Conservation (phyloP, 2,888 invertebrate genomes). For the Sisyra terminalis region DNA sequence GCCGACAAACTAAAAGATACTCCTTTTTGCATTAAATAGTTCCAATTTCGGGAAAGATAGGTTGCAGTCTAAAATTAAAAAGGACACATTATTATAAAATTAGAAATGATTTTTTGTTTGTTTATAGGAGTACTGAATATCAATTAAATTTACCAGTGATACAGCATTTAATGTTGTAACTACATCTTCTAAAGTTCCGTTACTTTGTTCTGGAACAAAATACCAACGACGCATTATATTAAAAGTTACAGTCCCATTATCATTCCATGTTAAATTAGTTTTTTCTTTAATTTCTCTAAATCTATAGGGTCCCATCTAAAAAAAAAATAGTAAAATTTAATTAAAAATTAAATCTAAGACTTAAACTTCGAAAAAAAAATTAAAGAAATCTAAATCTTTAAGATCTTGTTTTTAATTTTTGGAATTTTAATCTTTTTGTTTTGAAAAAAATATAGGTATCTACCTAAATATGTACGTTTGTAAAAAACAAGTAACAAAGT, state of each 20-base stretch:
- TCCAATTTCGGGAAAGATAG: slow-evolving; percentile 40
- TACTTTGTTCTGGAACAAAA: slow-evolving; percentile 47
- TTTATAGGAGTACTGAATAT: too few relatives aligned
- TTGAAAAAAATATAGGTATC: too few relatives aligned
- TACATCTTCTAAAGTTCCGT: slow-evolving; percentile 49
- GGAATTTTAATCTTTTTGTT: too few relatives aligned
- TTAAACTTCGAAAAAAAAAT: not conserved
- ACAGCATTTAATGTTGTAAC: slow-evolving; percentile 62
- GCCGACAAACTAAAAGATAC: slow-evolving; percentile 40
- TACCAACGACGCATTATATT: slow-evolving; percentile 47
- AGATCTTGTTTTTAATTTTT: too few relatives aligned
- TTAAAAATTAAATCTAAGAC: not conserved
- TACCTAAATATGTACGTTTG: too few relatives aligned
- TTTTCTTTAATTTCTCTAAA: slow-evolving; percentile 53
- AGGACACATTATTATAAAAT: too few relatives aligned
- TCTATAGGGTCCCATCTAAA: slow-evolving; percentile 41
- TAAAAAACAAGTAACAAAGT: too few relatives aligned
- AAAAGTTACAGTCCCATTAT: slow-evolving; percentile 58
- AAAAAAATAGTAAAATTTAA: not conserved
- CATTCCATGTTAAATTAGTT: slow-evolving; percentile 55
- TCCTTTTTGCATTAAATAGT: slow-evolving; percentile 34
- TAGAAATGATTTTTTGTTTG: too few relatives aligned
- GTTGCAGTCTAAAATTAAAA: slow-evolving; percentile 40
- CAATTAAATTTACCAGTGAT: slow-evolving; percentile 61
- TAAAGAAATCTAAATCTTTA: too few relatives aligned